phyloP scores from a whole-genome alignment of 1,140 invertebrate genomes.

The Caerostris extrusa region DNA sequence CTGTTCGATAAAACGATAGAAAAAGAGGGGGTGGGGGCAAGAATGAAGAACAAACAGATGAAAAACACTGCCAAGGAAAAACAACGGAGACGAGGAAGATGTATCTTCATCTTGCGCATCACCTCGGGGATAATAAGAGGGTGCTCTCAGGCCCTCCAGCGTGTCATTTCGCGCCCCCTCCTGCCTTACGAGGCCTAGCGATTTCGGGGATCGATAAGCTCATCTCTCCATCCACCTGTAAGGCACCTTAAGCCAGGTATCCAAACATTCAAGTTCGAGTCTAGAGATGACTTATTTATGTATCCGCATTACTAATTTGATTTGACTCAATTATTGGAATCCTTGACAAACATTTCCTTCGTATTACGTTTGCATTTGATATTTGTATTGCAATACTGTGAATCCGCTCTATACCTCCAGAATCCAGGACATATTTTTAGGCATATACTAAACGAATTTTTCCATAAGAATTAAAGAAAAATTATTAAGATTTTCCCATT shows the following conservation, averaged over 20 bases:
- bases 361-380: too few relatives aligned
- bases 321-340: too few relatives aligned
- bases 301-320: too few relatives aligned
- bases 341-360: too few relatives aligned
- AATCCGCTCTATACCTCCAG: too few relatives aligned
- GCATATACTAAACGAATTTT: too few relatives aligned
- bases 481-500: too few relatives aligned
- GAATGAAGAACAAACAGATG: neutral
- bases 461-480: too few relatives aligned
- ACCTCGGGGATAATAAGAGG: conserved; percentile 70
- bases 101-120: conserved; percentile 68
- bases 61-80: conserved; percentile 33
- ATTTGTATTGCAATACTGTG: too few relatives aligned
- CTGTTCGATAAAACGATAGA: neutral
- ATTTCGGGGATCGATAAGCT: neutral
- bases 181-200: conserved; percentile 3
- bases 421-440: too few relatives aligned
- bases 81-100: conserved; percentile 54
- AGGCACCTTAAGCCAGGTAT: neutral
- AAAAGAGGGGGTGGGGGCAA: neutral
- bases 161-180: conserved; percentile 31
- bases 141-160: conserved; percentile 51
- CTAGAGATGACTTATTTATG: too few relatives aligned
- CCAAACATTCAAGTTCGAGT: too few relatives aligned
- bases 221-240: conserved; percentile 26